These are phyloP conservation scores for Pyrrhura leucotis DNA, from an alignment of 2,797 vertebrate species.

Conservation along the genomic window DNA sequence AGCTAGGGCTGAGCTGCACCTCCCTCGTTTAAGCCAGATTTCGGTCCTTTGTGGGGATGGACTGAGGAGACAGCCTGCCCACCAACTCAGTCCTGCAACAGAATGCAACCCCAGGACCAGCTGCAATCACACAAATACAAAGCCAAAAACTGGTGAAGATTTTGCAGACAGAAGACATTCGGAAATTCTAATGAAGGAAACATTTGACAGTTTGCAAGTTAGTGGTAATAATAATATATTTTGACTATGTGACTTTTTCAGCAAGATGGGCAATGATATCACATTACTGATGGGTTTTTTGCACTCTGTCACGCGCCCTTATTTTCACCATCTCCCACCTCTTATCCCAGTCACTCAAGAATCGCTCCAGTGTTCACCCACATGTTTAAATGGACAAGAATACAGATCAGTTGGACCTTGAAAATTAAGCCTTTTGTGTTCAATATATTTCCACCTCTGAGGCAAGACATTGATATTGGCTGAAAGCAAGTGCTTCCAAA, in stretches of 20 bases:
- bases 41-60: neutral
- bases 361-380: fast-evolving
- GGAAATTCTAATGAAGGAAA: neutral
- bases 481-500: neutral
- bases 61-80: neutral
- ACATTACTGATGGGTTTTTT: neutral
- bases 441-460: neutral
- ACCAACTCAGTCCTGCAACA: neutral
- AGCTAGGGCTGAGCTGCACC: neutral
- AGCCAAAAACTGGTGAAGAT: neutral
- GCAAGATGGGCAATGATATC: neutral
- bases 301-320: neutral
- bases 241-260: neutral
- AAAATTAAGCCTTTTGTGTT: neutral
- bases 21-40: neutral
- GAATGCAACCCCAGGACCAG: neutral
- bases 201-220: neutral
- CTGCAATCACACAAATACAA: neutral
- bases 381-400: neutral
- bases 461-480: neutral
- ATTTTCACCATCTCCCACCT: neutral
- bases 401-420: neutral
- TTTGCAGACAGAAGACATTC: neutral
- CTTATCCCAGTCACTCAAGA: neutral
- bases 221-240: neutral